Evolutionary conservation across 2,113 vertebrate genomes (phyloP).

Genomic region (Ondatra zibethicus): DNA sequence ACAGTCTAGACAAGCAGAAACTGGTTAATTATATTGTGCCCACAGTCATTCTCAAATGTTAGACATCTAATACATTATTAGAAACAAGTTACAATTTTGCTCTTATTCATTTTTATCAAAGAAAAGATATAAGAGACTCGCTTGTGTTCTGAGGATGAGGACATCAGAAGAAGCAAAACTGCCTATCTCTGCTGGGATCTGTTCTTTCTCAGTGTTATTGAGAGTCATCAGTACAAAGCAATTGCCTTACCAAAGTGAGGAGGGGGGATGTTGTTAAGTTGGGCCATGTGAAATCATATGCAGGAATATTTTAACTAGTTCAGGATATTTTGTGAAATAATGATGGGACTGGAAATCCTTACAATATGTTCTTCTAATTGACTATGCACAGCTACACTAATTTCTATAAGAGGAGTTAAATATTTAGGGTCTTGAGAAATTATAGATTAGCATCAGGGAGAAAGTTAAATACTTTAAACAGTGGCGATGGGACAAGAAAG

Average conservation of each 20-base stretch:
- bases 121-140: not conserved
- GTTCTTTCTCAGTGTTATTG: not conserved
- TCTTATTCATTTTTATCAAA: not conserved
- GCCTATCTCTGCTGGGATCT: not conserved
- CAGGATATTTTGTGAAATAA: not conserved
- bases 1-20: not conserved
- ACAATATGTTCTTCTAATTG: not conserved
- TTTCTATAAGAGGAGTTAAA: conserved; percentile 1
- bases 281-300: not conserved
- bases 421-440: not conserved
- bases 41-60: not conserved
- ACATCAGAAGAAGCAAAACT: not conserved
- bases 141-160: not conserved
- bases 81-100: conserved; percentile 5
- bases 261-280: conserved; percentile 2
- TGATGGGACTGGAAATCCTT: not conserved
- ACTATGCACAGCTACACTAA: not conserved
- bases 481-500: not conserved
- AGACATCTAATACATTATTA: not conserved
- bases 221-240: not conserved
- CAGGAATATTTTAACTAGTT: not conserved
- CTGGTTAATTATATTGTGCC: not conserved
- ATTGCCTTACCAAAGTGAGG: not conserved
- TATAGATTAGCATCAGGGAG: not conserved
- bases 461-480: conserved; percentile 26